Base-by-base conservation (phyloP, 2,888 invertebrate genomes). In the Nephrocerus scutellatus region DNA sequence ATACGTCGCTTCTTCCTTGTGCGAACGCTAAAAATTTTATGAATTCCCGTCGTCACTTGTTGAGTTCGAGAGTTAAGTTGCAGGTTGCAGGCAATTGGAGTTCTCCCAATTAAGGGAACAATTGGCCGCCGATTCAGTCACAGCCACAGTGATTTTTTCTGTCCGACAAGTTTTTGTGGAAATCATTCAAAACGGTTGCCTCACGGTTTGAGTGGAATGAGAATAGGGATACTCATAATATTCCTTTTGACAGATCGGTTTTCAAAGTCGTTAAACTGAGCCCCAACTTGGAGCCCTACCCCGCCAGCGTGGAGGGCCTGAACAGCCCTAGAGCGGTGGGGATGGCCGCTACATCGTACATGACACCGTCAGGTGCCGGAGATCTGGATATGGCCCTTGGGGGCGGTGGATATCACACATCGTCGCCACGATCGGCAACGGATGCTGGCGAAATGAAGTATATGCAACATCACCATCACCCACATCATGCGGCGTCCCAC, bases 311-410 rank as follows among this genome's bases (percentile, higher is more conserved):
- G 69, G 69, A 72, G 72, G 72, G 68, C 67, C 65, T 68, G 56
- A 62, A 65, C 57, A 67, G 70, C 68, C 68, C 77, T 73, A 75
- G 74, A 77, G 77, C 77, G 77, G 78, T 77, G 82, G 82, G 76
- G 82, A 90, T 90, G 89, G 89, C 91, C 80, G 89, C 90, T 77
- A 87, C 90, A 74, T 85, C 89, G 75, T 91, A 91, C 76, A 84
- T 91, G 80, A 85, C 89, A 74, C 84, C 84, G 74, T 82, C 86
- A 70, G 65, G 64, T 52, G 81, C 84, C 70, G 81, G 85, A 72
- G 87, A 87, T 66, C 75, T 79, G 63, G 75, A 77, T 63, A 74
- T 77, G 70, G 75, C 73, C 53, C 76, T 84, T 68, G 82, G 83
- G 69, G 57, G 58, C 29, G 82, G 83, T 70, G 84, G 84, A 68